These are phyloP conservation scores for Oopsacas minuta DNA, from an alignment of 37 sponge, comb jelly and placozoan species.

Conservation along the genomic window DNA sequence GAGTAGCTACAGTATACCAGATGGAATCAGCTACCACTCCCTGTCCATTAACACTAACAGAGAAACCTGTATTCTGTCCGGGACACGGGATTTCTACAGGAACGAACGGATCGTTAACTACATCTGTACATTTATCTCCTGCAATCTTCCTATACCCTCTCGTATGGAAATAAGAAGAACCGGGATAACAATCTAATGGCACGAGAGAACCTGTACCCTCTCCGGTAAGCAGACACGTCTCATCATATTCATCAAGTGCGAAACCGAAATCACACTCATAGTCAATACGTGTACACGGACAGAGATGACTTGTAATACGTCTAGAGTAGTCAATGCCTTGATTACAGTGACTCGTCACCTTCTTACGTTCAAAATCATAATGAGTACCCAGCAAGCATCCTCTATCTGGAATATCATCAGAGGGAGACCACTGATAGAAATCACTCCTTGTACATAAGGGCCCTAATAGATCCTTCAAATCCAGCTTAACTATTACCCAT, in stretches of 20 bases:
- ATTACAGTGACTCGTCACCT: background rate
- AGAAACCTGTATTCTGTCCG: background rate
- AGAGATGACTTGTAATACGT: background rate
- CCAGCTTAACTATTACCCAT: constrained; percentile 39
- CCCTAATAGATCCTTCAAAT: constrained; percentile 20
- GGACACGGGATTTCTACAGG: background rate
- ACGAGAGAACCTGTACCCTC: constrained; percentile 1
- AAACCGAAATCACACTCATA: constrained; percentile 30
- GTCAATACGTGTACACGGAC: constrained; percentile 25
- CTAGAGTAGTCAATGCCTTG: constrained; percentile 21
- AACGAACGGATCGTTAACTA: background rate
- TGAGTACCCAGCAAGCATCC: constrained; percentile 20
- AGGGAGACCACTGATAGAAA: constrained; percentile 23
- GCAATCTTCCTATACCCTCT: constrained; percentile 32
- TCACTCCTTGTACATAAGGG: constrained; percentile 12
- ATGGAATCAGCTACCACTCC: background rate
- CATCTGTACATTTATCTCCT: constrained; percentile 30
- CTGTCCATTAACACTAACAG: background rate
- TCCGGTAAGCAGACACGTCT: background rate
- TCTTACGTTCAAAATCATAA: background rate
- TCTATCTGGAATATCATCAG: constrained; percentile 15
- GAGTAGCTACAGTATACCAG: background rate
- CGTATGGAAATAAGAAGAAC: background rate
- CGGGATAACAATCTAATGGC: constrained; percentile 22
- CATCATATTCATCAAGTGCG: background rate